These are phyloP conservation scores for Diplodus sargus DNA, from an alignment of 2,797 vertebrate genomes.

Conservation along the genomic window DNA sequence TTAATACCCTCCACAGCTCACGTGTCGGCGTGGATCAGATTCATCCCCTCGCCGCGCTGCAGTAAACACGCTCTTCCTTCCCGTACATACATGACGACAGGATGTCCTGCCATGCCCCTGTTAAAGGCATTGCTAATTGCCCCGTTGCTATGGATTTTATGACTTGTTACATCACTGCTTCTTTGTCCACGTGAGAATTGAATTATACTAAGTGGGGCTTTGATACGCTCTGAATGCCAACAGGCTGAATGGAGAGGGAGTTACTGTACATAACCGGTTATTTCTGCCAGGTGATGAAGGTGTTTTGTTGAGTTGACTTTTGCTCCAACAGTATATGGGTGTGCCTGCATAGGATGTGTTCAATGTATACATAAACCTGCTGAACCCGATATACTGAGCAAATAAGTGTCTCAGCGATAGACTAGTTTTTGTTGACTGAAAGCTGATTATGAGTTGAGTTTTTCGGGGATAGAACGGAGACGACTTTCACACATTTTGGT, in stretches of 20 bases:
- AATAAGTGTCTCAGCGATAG: not conserved
- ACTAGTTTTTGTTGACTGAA: not conserved
- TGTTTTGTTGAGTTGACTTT: not conserved
- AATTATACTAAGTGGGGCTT: not conserved
- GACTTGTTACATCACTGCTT: not conserved
- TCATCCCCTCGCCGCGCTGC: not conserved
- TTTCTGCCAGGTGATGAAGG: not conserved
- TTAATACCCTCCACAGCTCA: not conserved
- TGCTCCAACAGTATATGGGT: not conserved
- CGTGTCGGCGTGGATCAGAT: slow-evolving; percentile 1
- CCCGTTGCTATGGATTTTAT: slow-evolving; percentile 21
- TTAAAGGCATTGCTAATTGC: slow-evolving; percentile 22
- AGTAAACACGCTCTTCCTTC: slow-evolving; percentile 48
- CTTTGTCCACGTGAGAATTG: not conserved
- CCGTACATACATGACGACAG: slow-evolving; percentile 25
- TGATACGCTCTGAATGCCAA: not conserved
- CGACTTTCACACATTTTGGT: not conserved
- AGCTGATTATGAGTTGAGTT: not conserved
- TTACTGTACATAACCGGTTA: not conserved
- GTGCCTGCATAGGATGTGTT: not conserved
- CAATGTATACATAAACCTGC: not conserved
- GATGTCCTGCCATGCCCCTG: slow-evolving; percentile 27
- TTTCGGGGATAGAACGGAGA: not conserved
- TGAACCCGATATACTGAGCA: too few species aligned
- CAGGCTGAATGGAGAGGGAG: not conserved